These are phyloP conservation scores for Channa maculata DNA, from an alignment of 2,113 vertebrate genomes.

Conservation along the genomic window DNA sequence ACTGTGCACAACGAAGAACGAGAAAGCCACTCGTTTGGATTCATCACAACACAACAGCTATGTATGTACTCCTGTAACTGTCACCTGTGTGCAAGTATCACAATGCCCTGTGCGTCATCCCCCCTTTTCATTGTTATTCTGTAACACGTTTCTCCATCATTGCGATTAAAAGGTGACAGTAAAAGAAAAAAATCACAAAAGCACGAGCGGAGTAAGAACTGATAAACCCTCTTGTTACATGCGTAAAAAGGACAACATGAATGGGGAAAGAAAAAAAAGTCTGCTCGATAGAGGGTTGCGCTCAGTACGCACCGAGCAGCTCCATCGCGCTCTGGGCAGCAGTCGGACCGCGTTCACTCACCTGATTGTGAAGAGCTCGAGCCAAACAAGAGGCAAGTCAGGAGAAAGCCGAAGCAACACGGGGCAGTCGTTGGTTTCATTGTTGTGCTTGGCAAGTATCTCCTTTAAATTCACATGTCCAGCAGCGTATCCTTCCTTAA, in stretches of 20 bases:
- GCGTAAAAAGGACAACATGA: neutral
- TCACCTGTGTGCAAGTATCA: slow-evolving; percentile 25
- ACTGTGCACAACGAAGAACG: slow-evolving; percentile 58
- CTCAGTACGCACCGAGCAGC: slow-evolving; percentile 60
- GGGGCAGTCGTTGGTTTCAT: slow-evolving; percentile 82
- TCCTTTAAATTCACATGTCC: slow-evolving; percentile 86
- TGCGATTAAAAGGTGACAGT: neutral
- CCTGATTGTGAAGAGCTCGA: slow-evolving; percentile 90
- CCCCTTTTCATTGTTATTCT: neutral
- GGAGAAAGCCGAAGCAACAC: slow-evolving; percentile 86
- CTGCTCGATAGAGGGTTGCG: slow-evolving; percentile 12
- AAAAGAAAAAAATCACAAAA: slow-evolving; percentile 1
- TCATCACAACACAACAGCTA: neutral
- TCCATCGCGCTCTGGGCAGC: slow-evolving; percentile 48
- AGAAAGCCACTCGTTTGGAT: slow-evolving; percentile 21
- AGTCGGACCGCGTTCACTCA: slow-evolving; percentile 77
- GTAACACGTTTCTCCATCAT: neutral
- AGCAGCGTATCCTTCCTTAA: slow-evolving; percentile 74
- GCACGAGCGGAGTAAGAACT: neutral
- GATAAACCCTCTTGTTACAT: neutral
- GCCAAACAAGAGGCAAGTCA: slow-evolving; percentile 82
- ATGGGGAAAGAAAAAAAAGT: slow-evolving; percentile 6
- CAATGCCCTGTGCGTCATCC: neutral
- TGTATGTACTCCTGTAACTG: neutral
- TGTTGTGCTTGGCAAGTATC: slow-evolving; percentile 74